Conservation (phyloP, 53 echinoderm and acorn worm species). For the Holothuria leucospilota region DNA sequence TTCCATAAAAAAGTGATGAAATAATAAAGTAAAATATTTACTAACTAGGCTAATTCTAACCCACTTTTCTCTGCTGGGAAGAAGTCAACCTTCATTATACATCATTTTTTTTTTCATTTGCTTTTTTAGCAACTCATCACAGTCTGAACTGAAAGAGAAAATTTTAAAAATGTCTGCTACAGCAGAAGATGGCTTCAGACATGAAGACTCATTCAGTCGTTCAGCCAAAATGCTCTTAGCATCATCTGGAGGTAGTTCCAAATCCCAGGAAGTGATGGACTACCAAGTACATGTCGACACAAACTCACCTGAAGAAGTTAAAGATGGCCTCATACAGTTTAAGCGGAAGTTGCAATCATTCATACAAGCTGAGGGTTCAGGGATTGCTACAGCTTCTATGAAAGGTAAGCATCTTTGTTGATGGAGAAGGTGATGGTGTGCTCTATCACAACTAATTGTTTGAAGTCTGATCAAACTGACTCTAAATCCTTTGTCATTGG, state of each 20-base stretch:
- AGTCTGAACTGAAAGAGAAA: conserved; percentile 62
- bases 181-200: conserved; percentile 66
- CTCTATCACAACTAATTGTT: background rate
- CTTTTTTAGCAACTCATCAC: conserved; percentile 42
- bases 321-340: conserved; percentile 18
- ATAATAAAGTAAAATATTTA: too few relatives aligned
- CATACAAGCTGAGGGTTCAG: conserved; percentile 16
- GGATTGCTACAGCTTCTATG: conserved; percentile 6
- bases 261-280: background rate
- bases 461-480: background rate
- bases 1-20: too few relatives aligned
- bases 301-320: background rate
- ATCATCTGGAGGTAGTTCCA: conserved; percentile 27
- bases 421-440: too few relatives aligned
- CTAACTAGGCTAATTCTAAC: too few relatives aligned
- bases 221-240: conserved; percentile 80
- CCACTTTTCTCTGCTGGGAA: too few relatives aligned
- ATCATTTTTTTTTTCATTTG: background rate
- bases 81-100: too few relatives aligned
- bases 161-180: conserved; percentile 81
- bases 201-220: conserved; percentile 68
- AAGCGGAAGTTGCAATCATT: background rate
- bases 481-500: too few relatives aligned
- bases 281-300: background rate
- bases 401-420: background rate